Conservation (phyloP, 2,113 vertebrate species). For the Carettochelys insculpta region DNA sequence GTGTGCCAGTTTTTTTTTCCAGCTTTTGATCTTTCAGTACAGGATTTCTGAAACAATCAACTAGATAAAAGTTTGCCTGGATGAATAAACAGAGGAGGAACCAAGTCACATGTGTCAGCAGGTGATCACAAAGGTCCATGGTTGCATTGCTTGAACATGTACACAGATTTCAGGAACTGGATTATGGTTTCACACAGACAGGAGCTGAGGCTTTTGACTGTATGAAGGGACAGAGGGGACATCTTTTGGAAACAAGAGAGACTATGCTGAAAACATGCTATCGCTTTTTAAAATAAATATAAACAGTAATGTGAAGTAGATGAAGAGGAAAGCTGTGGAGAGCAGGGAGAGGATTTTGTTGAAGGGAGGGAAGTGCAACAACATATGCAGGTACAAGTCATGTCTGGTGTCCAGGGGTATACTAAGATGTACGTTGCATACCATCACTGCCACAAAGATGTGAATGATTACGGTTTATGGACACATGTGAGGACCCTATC, state of each 20-base stretch:
- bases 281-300: neutral
- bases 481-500: neutral
- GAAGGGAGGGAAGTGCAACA: neutral
- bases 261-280: neutral
- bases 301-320: neutral
- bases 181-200: neutral
- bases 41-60: slow-evolving; percentile 24
- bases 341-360: neutral
- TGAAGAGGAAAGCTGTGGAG: neutral
- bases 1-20: neutral
- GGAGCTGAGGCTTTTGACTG: neutral
- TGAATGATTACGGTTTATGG: neutral
- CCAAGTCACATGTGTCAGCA: neutral
- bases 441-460: neutral
- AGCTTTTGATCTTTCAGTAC: slow-evolving; percentile 39
- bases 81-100: neutral
- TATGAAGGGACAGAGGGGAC: neutral
- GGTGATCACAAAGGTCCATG: neutral
- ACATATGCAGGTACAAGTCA: neutral
- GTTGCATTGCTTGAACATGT: neutral
- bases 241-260: neutral
- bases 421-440: neutral
- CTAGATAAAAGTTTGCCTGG: slow-evolving; percentile 12
- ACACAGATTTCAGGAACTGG: neutral
- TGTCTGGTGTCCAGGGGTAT: neutral